These are phyloP conservation scores for Eudyptes chrysolophus DNA, from an alignment of 2,113 vertebrate genomes.

Conservation along the genomic window DNA sequence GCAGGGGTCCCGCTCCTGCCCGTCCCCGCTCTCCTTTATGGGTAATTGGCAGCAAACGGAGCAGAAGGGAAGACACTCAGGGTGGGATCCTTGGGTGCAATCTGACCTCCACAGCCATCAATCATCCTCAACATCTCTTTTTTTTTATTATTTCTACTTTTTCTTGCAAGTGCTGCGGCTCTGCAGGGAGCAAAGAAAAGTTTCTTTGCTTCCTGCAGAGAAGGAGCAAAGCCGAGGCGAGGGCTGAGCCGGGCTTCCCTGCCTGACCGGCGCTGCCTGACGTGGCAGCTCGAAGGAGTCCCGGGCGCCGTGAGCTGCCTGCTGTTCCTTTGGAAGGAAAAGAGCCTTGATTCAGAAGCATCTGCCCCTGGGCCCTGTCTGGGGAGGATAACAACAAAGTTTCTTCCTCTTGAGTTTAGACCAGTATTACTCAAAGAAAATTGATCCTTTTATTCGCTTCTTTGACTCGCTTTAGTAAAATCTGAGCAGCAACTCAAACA, in stretches of 20 bases:
- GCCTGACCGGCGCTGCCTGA: not conserved
- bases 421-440: not conserved
- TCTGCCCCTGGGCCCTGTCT: not conserved
- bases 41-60: not conserved
- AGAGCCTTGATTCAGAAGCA: not conserved
- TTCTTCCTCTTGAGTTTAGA: not conserved
- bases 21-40: accelerated
- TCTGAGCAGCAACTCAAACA: not conserved
- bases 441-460: accelerated
- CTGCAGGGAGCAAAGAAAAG: not conserved
- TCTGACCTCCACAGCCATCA: not conserved
- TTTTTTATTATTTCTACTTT: not conserved
- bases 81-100: not conserved
- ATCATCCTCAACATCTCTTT: not conserved
- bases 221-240: not conserved
- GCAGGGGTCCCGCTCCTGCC: not conserved
- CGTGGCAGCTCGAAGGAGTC: accelerated
- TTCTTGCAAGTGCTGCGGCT: not conserved
- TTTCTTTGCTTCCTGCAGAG: not conserved
- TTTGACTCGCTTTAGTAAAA: not conserved
- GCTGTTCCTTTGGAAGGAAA: not conserved
- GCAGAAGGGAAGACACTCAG: not conserved
- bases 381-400: not conserved
- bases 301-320: accelerated
- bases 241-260: not conserved